These are phyloP conservation scores for Galerucella calmariensis DNA, from an alignment of 2,888 invertebrate genomes.

Conservation along the genomic window DNA sequence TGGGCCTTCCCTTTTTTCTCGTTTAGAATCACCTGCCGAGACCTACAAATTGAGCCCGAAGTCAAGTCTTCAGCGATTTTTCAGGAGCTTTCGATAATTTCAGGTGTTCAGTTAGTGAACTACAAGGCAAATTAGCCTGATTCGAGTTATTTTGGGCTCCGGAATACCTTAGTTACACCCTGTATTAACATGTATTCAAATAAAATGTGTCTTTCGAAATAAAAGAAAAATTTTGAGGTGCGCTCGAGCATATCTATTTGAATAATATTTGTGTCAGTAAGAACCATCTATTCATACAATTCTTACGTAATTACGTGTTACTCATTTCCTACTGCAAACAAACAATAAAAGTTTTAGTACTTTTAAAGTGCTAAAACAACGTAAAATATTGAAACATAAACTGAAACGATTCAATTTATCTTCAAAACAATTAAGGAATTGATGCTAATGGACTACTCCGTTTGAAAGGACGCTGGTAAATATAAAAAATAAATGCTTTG, in stretches of 20 bases:
- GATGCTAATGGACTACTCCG: constrained; percentile 24
- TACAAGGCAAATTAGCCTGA: too few species aligned
- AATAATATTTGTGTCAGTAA: constrained; percentile 6
- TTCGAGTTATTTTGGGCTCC: too few species aligned
- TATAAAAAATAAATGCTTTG: constrained; percentile 5
- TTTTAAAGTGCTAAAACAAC: constrained; percentile 12
- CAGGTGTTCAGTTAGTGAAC: too few species aligned
- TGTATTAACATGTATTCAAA: too few species aligned
- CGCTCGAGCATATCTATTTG: neutral
- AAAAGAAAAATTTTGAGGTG: neutral
- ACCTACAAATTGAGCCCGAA: too few species aligned
- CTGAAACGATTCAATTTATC: constrained; percentile 28
- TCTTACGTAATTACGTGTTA: constrained; percentile 13
- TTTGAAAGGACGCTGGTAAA: neutral
- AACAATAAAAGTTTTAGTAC: constrained; percentile 13
- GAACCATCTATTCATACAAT: constrained; percentile 2
- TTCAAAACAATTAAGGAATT: constrained; percentile 24
- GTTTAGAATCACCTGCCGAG: too few species aligned
- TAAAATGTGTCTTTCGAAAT: neutral
- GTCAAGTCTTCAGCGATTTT: too few species aligned
- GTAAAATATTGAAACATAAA: constrained; percentile 17
- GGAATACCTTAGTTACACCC: too few species aligned
- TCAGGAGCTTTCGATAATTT: too few species aligned
- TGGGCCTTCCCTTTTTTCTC: too few species aligned
- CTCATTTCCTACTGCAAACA: constrained; percentile 14